phyloP scores from a whole-genome alignment of 2,797 vertebrate genomes.

The Urosaurus nigricauda region DNA sequence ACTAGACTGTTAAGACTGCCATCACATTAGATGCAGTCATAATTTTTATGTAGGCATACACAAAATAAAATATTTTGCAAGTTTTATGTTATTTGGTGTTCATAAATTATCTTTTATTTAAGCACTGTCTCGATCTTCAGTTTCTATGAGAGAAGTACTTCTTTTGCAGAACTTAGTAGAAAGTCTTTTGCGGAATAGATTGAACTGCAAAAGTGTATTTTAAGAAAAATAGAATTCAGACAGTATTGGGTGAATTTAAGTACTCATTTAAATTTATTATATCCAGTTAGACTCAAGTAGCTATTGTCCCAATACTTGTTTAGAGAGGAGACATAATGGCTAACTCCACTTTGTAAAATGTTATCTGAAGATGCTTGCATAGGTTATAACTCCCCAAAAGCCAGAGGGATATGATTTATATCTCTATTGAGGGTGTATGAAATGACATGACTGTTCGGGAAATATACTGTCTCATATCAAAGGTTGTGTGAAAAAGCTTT shows the following conservation, averaged over 20 bases:
- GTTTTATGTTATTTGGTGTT: neutral
- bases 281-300: neutral
- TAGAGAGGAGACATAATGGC: neutral
- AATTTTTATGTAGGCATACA: neutral
- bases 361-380: too few relatives aligned
- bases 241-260: neutral
- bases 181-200: neutral
- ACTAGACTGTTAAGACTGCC: neutral
- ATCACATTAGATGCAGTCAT: neutral
- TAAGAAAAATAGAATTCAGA: neutral
- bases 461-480: neutral
- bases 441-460: too few relatives aligned
- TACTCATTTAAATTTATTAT: too few relatives aligned
- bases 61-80: slow-evolving; percentile 18
- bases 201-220: neutral
- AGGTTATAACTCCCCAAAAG: neutral
- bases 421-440: neutral
- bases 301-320: too few relatives aligned
- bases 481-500: too few relatives aligned
- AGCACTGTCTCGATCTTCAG: neutral
- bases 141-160: neutral
- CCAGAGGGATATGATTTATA: neutral
- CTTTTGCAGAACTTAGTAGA: neutral
- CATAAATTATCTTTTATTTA: neutral
- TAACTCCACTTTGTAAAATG: neutral